A percentile compares a stretch with the other conserved stretches of the same genome.
Evolutionary conservation across 2,888 invertebrate genomes (phyloP).

Genomic region (Scaptomyza cyrtandrae): DNA sequence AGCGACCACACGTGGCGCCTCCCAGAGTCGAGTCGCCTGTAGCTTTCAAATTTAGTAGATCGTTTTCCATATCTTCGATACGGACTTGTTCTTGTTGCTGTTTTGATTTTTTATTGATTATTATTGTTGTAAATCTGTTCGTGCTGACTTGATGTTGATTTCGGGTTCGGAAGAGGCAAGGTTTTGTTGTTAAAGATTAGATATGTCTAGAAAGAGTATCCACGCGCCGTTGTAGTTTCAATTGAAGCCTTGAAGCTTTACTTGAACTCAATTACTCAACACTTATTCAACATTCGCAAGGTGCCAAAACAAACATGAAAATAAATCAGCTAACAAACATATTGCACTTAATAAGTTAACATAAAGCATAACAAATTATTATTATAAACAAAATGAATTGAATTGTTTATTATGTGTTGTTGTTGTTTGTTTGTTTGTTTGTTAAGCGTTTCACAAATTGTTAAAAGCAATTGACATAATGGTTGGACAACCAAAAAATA

Average conservation of each 20-base stretch:
- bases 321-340: background rate
- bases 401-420: background rate
- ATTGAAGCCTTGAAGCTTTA: background rate
- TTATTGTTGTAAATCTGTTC: conserved; percentile 28
- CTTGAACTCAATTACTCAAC: background rate
- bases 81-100: background rate
- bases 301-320: background rate
- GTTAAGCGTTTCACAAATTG: too few relatives aligned
- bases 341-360: background rate
- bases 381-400: conserved; percentile 12
- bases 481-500: conserved; percentile 50
- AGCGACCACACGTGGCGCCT: conserved; percentile 77
- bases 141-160: background rate
- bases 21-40: conserved; percentile 36
- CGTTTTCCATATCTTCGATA: conserved; percentile 14
- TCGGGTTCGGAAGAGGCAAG: too few relatives aligned
- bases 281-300: background rate
- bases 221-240: background rate
- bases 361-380: conserved; percentile 13
- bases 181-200: too few relatives aligned
- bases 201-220: background rate
- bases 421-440: too few relatives aligned
- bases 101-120: background rate
- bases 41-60: conserved; percentile 46
- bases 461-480: conserved; percentile 46